phyloP scores from a whole-genome alignment of 2,888 invertebrate species.

The Quadriops clusia region DNA sequence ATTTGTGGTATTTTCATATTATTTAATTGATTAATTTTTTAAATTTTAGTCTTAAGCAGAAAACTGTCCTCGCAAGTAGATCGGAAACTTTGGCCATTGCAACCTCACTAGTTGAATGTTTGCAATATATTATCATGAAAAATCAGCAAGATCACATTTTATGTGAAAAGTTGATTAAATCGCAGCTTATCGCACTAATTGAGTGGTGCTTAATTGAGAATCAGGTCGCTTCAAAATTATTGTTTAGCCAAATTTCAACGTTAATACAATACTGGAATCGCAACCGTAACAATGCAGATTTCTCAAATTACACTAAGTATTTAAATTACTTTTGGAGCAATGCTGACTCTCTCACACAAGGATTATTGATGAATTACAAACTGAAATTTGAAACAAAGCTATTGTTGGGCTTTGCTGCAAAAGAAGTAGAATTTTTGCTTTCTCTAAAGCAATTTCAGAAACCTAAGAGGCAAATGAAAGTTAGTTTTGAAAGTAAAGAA shows the following conservation, averaged over 20 bases:
- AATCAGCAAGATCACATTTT: conserved; percentile 37
- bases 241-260: conserved; percentile 40
- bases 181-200: conserved; percentile 37
- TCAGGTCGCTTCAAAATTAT: conserved; percentile 32
- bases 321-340: conserved; percentile 35
- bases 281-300: conserved; percentile 30
- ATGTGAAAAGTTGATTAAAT: conserved; percentile 35
- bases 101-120: conserved; percentile 60
- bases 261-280: conserved; percentile 47
- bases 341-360: conserved; percentile 28
- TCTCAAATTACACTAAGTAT: conserved; percentile 28
- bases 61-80: conserved; percentile 47
- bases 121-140: conserved; percentile 49
- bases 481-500: conserved; percentile 38
- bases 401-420: conserved; percentile 20
- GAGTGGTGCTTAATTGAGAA: conserved; percentile 38
- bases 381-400: conserved; percentile 18
- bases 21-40: no score
- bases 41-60: conserved; percentile 46
- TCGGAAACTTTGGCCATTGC: conserved; percentile 58
- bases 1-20: conserved; percentile 3
- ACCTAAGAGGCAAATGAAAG: conserved; percentile 40
- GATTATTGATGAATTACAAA: conserved; percentile 22
- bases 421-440: conserved; percentile 39
- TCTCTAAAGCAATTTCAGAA: conserved; percentile 36